A percentile compares a stretch with the other conserved stretches of the same genome.
Evolutionary conservation across 2,888 invertebrate genomes (phyloP).

Genomic region (Lumbricus terrestris): DNA sequence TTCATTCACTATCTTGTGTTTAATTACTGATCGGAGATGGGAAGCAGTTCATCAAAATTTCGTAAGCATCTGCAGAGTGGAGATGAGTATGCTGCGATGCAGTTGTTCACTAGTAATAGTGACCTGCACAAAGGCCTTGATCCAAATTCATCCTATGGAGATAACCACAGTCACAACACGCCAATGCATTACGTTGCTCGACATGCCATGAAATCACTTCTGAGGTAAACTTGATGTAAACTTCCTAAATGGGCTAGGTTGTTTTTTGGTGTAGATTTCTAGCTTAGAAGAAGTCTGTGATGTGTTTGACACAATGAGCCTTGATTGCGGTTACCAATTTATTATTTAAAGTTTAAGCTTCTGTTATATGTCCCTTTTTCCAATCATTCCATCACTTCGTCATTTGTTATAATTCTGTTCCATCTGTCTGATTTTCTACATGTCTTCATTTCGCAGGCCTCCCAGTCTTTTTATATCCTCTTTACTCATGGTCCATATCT

Average conservation of each 20-base stretch:
- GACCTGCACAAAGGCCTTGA: conserved; percentile 69
- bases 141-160: conserved; percentile 70
- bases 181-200: conserved; percentile 70
- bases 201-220: conserved; percentile 69
- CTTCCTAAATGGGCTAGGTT: not conserved
- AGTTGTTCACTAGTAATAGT: conserved; percentile 67
- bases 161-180: conserved; percentile 69
- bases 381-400: too few species aligned
- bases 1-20: not conserved
- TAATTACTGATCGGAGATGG: conserved; percentile 61
- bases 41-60: conserved; percentile 71
- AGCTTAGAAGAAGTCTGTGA: not conserved
- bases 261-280: not conserved
- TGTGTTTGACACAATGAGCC: not conserved
- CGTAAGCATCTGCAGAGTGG: conserved; percentile 71
- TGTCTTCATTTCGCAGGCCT: too few species aligned
- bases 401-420: too few species aligned
- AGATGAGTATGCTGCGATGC: conserved; percentile 72
- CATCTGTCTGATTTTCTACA: too few species aligned
- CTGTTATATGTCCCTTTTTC: too few species aligned
- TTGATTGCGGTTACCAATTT: not conserved
- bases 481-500: too few species aligned
- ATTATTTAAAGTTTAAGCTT: too few species aligned
- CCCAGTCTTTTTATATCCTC: too few species aligned
- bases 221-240: conserved; percentile 62